Base-by-base conservation (phyloP, 2,113 vertebrate species). In the Trematomus loennbergii region DNA sequence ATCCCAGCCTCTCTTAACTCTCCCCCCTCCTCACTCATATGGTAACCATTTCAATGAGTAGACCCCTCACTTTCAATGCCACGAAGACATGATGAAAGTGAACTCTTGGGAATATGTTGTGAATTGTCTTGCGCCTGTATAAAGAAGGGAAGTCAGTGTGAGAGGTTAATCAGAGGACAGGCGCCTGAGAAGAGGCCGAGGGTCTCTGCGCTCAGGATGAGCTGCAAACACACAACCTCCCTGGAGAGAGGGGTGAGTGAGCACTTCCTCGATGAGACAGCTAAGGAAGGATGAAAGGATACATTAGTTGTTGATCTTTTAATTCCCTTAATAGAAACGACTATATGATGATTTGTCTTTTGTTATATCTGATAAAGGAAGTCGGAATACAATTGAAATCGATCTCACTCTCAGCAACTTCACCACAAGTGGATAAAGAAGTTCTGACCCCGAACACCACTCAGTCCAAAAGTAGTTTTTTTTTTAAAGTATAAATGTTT, bases 101-200 rank as follows among this genome's bases (percentile, higher is more conserved):
- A 62, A 65, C 79, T 75, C 0, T 0, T n/a, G 78, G 81, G 74
- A 85, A 85, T 82, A 83, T 40, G 48, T 46, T 61, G 69, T 48
- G 74, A 67, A 71, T 69, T 13, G 57, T 72, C 22, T 53, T 48
- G 1, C 4, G 50, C 25, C 29, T 46, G 64, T 69, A 68, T 50
- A 25, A 9, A 36, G 54, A 58, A 15, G 45, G 36, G 43, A 50
- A 73, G 68, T 9, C 4, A 6, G 36, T 13, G 17, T 72, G 84
- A 50, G 58, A 84, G 84, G 87, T 87, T 76, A 86, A 81, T 67
- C 22, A 82, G 78, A 89, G 88, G 88, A 79, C 88, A 82, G 48
- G 48, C 45, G 48, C 82, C 49, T 49, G 70, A 43, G 59, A 43
- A 68, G 43, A 70, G 61, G 55, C 63, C 40, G 66, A 70, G 58